A percentile compares a stretch with the other conserved stretches of the same genome.
These are phyloP conservation scores for Drosophila cracens DNA, from an alignment of 2,888 invertebrate species.

Conservation along the genomic window DNA sequence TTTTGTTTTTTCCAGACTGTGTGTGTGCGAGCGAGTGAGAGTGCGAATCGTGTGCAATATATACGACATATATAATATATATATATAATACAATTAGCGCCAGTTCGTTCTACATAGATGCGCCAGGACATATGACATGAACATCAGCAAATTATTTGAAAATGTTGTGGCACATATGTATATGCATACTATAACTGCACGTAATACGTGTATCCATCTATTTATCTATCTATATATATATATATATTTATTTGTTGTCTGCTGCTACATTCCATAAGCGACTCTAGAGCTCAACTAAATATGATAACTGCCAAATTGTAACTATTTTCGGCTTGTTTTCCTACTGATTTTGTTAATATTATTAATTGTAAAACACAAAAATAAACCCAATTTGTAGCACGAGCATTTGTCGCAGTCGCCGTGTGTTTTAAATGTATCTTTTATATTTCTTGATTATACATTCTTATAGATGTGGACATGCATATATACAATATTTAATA, in stretches of 20 bases:
- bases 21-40: slow-evolving; percentile 15
- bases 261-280: slow-evolving; percentile 53
- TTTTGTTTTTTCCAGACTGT: not conserved
- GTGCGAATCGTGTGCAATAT: slow-evolving; percentile 63
- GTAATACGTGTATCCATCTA: slow-evolving; percentile 22
- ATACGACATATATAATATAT: slow-evolving; percentile 24
- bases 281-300: slow-evolving; percentile 26
- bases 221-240: not conserved
- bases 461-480: slow-evolving; percentile 20
- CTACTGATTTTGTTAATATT: slow-evolving; percentile 21
- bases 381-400: slow-evolving; percentile 18
- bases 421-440: slow-evolving; percentile 31
- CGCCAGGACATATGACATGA: slow-evolving; percentile 43
- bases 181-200: slow-evolving; percentile 22
- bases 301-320: slow-evolving; percentile 23
- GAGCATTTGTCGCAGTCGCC: slow-evolving; percentile 16
- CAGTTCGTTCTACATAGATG: slow-evolving; percentile 34
- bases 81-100: slow-evolving; percentile 20
- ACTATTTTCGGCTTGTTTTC: not conserved
- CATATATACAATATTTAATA: slow-evolving; percentile 50
- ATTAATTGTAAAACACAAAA: slow-evolving; percentile 2
- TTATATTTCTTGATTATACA: slow-evolving; percentile 16
- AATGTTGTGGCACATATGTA: slow-evolving; percentile 27
- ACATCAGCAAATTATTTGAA: slow-evolving; percentile 23
- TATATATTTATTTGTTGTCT: slow-evolving; percentile 4